These are phyloP conservation scores for Acanthurus leucopareius DNA, from an alignment of 2,797 vertebrate genomes.

Conservation along the genomic window DNA sequence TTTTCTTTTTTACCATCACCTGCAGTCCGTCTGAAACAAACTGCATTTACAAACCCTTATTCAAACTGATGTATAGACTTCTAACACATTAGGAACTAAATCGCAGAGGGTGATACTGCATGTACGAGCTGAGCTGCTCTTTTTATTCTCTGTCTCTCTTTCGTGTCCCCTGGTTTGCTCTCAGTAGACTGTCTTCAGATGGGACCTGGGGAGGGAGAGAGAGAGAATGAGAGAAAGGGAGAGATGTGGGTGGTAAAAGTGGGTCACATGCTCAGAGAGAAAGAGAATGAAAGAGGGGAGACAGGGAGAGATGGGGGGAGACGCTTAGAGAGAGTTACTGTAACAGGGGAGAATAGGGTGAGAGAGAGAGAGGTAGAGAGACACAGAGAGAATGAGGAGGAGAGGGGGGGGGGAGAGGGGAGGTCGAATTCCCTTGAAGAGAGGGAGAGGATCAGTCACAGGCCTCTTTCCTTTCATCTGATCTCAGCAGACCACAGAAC, in stretches of 20 bases:
- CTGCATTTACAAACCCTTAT: slow-evolving; percentile 51
- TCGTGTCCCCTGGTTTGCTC: slow-evolving; percentile 78
- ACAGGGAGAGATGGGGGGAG: slow-evolving; percentile 34
- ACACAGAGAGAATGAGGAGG: slow-evolving; percentile 54
- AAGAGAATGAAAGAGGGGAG: slow-evolving; percentile 58
- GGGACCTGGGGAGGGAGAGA: slow-evolving; percentile 74
- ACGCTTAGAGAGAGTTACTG: slow-evolving; percentile 72
- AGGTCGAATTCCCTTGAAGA: slow-evolving; percentile 86
- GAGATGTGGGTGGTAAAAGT: slow-evolving; percentile 82
- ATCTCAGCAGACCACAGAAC: slow-evolving; percentile 85
- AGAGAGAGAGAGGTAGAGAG: slow-evolving; percentile 42
- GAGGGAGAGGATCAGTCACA: slow-evolving; percentile 87
- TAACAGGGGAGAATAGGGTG: slow-evolving; percentile 53
- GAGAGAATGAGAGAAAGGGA: slow-evolving; percentile 23
- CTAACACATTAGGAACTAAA: slow-evolving; percentile 41
- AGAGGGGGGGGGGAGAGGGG: slow-evolving; percentile 39
- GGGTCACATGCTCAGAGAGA: slow-evolving; percentile 83
- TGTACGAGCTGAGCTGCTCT: slow-evolving; percentile 49
- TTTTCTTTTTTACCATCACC: slow-evolving; percentile 3
- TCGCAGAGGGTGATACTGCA: slow-evolving; percentile 40
- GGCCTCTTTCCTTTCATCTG: slow-evolving; percentile 87
- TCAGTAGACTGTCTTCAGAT: slow-evolving; percentile 84
- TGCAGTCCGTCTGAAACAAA: slow-evolving; percentile 27
- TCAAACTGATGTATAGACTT: slow-evolving; percentile 33
- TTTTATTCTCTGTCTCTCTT: slow-evolving; percentile 53